phyloP scores from a whole-genome alignment of 2,113 vertebrate genomes.

The Charadrius vociferus region DNA sequence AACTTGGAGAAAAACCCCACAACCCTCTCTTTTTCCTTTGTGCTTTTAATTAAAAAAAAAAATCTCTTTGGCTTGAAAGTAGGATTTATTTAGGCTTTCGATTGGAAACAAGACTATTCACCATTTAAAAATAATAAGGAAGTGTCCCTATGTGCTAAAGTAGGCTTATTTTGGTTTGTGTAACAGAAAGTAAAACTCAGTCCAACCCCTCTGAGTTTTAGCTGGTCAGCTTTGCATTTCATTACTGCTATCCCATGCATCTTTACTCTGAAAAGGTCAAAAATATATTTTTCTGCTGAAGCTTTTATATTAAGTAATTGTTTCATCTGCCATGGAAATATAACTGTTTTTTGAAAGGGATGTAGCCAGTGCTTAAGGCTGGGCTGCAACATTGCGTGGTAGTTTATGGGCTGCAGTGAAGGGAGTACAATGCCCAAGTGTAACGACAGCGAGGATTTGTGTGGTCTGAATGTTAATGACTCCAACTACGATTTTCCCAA shows the following conservation, averaged over 20 bases:
- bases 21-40: background rate
- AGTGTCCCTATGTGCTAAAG: background rate
- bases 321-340: background rate
- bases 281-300: background rate
- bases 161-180: background rate
- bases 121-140: background rate
- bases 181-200: background rate
- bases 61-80: background rate
- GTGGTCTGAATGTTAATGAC: background rate
- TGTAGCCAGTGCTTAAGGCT: background rate
- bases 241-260: background rate
- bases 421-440: background rate
- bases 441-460: background rate
- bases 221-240: background rate
- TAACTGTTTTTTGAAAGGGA: background rate
- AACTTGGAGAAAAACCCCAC: background rate
- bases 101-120: background rate
- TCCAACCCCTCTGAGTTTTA: background rate
- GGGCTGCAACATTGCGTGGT: accelerated
- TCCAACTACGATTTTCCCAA: background rate
- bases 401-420: background rate
- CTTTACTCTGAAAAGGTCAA: background rate
- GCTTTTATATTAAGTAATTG: background rate
- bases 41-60: background rate
- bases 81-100: background rate